A percentile compares a stretch with the other conserved stretches of the same genome.
These are phyloP conservation scores for Karalla daura DNA, from an alignment of 2,797 vertebrate species.

Conservation along the genomic window DNA sequence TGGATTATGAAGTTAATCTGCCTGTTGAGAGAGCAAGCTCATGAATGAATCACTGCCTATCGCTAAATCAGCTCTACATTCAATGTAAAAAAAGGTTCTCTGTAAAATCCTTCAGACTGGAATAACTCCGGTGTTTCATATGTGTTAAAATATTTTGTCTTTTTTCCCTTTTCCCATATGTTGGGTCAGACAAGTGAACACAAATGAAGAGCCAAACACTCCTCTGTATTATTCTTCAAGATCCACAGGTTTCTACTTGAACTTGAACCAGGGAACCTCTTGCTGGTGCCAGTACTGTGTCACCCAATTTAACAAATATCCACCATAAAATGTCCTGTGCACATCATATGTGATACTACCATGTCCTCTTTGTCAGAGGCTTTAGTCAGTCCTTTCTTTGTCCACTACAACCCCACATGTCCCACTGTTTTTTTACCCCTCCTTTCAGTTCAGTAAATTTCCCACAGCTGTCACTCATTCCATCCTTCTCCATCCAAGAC, in stretches of 20 bases:
- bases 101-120: not conserved
- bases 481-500: conserved; percentile 15
- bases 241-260: not conserved
- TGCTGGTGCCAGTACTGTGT: too few species aligned
- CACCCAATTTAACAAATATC: too few species aligned
- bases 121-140: not conserved
- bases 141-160: not conserved
- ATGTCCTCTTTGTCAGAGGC: not conserved
- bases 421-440: not conserved
- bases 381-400: not conserved
- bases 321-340: too few species aligned
- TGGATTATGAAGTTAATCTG: not conserved
- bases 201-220: too few species aligned
- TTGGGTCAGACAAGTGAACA: too few species aligned
- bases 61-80: too few species aligned
- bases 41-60: too few species aligned
- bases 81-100: too few species aligned
- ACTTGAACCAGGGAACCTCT: not conserved
- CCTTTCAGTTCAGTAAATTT: conserved; percentile 4
- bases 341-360: too few species aligned
- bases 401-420: not conserved
- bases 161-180: not conserved
- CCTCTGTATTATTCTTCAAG: too few species aligned
- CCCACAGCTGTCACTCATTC: conserved; percentile 43
- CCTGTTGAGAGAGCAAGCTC: not conserved